phyloP scores from a whole-genome alignment of 1,140 invertebrate genomes.

The Melanaphis sacchari region DNA sequence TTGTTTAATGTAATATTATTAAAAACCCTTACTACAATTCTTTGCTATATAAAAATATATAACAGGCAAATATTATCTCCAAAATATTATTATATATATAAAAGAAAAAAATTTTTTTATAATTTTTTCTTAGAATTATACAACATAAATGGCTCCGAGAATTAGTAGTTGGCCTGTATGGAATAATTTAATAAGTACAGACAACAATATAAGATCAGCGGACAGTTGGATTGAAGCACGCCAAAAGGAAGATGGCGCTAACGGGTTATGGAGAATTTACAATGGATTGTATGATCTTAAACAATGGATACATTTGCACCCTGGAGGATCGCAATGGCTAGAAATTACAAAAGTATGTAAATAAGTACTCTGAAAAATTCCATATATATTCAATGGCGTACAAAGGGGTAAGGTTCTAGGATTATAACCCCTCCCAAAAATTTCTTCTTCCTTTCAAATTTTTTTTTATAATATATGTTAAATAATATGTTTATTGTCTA shows the following conservation, averaged over 20 bases:
- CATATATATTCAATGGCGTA: no score
- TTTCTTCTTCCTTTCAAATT: no score
- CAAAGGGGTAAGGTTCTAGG: no score
- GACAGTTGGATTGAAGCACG: constrained; percentile 71
- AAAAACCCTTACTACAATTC: no score
- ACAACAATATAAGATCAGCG: constrained; percentile 60
- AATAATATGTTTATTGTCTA: no score
- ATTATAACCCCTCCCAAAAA: no score
- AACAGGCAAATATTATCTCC: no score
- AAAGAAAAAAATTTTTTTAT: background rate
- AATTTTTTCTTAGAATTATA: background rate
- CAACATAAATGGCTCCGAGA: constrained; percentile 28
- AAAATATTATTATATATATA: no score
- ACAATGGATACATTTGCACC: constrained; percentile 74
- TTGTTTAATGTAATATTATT: no score
- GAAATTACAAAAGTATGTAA: constrained; percentile 70
- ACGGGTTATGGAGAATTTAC: constrained; percentile 79
- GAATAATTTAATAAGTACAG: constrained; percentile 55
- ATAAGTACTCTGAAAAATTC: no score
- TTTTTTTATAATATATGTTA: no score
- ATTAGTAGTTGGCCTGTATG: constrained; percentile 58
- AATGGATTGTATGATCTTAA: constrained; percentile 79
- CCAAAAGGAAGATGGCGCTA: constrained; percentile 74
- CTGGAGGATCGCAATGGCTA: constrained; percentile 80
- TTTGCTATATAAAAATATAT: no score